A percentile compares a stretch with the other conserved stretches of the same genome.
Conservation (phyloP, 1,140 invertebrate genomes). For the Habropoda laboriosa region DNA sequence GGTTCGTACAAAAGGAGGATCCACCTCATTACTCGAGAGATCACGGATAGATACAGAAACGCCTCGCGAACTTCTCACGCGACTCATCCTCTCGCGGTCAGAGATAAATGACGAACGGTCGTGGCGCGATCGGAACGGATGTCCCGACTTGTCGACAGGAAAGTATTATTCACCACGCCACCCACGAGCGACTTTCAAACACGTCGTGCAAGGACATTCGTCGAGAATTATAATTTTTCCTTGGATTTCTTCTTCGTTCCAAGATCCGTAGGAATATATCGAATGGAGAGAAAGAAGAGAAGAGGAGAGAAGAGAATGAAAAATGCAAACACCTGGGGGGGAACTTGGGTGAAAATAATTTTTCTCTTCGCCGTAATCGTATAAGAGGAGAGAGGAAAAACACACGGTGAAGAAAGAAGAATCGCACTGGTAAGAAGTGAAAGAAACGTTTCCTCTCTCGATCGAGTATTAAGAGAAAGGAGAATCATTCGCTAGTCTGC, state of each 20-base stretch:
- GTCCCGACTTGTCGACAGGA: conserved; percentile 47
- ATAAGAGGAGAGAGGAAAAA: not conserved
- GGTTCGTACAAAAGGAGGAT: conserved; percentile 66
- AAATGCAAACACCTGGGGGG: not conserved
- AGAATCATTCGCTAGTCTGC: conserved; percentile 47
- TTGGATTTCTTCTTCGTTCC: not conserved
- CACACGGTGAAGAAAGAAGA: not conserved
- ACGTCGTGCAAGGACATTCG: no score
- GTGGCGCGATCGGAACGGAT: conserved; percentile 47
- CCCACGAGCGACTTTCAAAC: conserved; percentile 5
- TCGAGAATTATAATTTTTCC: conserved; percentile 1
- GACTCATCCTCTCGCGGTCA: conserved; percentile 28
- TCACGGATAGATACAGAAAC: conserved; percentile 66
- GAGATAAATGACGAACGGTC: conserved; percentile 53
- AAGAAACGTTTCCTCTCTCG: not conserved
- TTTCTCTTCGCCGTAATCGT: not conserved
- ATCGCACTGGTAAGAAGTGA: no score
- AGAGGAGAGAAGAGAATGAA: not conserved
- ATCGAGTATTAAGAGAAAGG: not conserved
- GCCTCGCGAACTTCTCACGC: conserved; percentile 57
- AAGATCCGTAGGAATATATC: no score
- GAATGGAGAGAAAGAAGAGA: no score
- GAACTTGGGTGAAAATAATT: not conserved
- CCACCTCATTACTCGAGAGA: conserved; percentile 72
- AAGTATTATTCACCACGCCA: conserved; percentile 39